phyloP scores from a whole-genome alignment of 2,888 invertebrate genomes.

The Tetranychus piercei region DNA sequence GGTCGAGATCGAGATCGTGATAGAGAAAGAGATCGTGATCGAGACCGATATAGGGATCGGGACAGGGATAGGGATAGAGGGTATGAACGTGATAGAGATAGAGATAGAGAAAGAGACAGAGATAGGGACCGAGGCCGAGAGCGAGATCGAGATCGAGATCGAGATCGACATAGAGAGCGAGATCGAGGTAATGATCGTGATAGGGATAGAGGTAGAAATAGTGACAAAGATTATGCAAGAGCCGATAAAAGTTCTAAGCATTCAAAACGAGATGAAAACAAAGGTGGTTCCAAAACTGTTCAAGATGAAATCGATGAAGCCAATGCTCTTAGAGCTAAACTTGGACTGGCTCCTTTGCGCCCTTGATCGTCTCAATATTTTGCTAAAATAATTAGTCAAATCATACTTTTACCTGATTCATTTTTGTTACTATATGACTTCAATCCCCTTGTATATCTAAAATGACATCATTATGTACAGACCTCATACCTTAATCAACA shows the following conservation, averaged over 20 bases:
- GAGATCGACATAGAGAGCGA: not conserved
- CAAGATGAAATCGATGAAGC: conserved; percentile 36
- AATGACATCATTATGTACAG: too few species aligned
- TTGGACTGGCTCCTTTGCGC: conserved; percentile 38
- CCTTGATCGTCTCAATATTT: not conserved
- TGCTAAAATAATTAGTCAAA: too few species aligned
- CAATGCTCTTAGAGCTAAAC: conserved; percentile 37
- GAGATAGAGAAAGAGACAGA: not conserved
- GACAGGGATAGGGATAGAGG: not conserved
- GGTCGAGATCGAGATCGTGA: not conserved
- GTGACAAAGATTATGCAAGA: conserved; percentile 12
- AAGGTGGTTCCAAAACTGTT: conserved; percentile 22
- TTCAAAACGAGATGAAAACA: conserved; percentile 14
- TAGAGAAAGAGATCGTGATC: not conserved
- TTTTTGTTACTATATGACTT: too few species aligned
- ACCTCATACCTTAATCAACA: too few species aligned
- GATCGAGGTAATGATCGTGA: not conserved
- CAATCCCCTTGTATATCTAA: too few species aligned
- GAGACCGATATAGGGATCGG: not conserved
- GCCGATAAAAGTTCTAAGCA: conserved; percentile 5
- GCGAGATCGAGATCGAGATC: not conserved
- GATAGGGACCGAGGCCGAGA: not conserved
- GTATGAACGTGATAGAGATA: conserved; percentile 6
- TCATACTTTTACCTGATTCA: too few species aligned
- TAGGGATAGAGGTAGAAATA: conserved; percentile 18